A percentile compares a stretch with the other conserved stretches of the same genome.
Evolutionary conservation across 2,888 invertebrate genomes (phyloP).

Genomic region (Tortricodes alternella): DNA sequence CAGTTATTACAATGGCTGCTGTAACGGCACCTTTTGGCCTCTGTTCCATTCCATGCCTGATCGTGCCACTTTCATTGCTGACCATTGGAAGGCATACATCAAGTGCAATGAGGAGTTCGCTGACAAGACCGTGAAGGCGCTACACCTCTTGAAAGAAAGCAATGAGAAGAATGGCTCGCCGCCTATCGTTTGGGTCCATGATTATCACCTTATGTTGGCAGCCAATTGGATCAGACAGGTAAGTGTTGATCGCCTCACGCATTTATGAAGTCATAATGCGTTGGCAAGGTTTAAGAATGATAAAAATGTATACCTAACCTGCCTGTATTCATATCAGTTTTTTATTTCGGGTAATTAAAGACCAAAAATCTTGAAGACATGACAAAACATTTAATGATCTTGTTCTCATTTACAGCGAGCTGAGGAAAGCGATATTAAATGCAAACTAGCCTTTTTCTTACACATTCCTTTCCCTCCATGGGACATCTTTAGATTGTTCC

Average conservation of each 20-base stretch:
- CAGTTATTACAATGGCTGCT: conserved; percentile 95
- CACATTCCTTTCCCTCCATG: conserved; percentile 98
- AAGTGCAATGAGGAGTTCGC: conserved; percentile 92
- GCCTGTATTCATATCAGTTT: no score
- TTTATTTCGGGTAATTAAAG: no score
- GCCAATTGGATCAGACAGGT: conserved; percentile 95
- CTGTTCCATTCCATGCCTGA: conserved; percentile 97
- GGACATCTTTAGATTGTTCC: conserved; percentile 95
- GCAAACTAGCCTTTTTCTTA: conserved; percentile 94
- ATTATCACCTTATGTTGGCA: conserved; percentile 96
- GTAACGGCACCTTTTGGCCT: conserved; percentile 96
- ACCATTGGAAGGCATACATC: conserved; percentile 92
- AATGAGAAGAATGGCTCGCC: conserved; percentile 73
- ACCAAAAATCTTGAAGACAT: no score
- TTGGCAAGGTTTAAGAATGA: no score
- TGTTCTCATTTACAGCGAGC: conserved; percentile 79
- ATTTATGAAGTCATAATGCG: no score
- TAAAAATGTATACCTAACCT: no score
- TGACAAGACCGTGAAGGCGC: conserved; percentile 87
- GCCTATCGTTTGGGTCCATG: conserved; percentile 96
- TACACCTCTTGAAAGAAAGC: conserved; percentile 79
- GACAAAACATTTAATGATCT: conserved; percentile 17
- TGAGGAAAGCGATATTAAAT: conserved; percentile 89
- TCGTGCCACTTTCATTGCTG: conserved; percentile 90
- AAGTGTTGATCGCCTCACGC: conserved; percentile 33